Percentiles rank a stretch among this genome's conserved stretches.
These are phyloP conservation scores for Remorina albescens DNA, from an alignment of 2,797 vertebrate species.

Conservation along the genomic window DNA sequence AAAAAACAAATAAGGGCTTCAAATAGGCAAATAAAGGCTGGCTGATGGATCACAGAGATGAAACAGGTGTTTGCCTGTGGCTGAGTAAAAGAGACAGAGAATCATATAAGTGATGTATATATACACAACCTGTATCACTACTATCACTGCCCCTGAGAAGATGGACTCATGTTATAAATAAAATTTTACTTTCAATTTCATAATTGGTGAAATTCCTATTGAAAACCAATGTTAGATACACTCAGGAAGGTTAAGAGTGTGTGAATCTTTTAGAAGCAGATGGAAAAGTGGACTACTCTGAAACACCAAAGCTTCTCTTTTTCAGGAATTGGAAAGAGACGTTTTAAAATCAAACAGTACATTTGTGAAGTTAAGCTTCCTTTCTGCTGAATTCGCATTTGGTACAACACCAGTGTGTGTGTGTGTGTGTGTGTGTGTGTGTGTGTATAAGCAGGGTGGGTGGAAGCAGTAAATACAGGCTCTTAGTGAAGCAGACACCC, in stretches of 20 bases:
- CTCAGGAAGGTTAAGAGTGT: background rate
- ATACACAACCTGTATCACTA: slow-evolving; percentile 8
- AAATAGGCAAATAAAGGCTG: slow-evolving; percentile 63
- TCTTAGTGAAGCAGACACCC: slow-evolving; percentile 54
- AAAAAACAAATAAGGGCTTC: slow-evolving; percentile 62
- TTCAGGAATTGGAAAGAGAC: background rate
- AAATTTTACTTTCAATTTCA: background rate
- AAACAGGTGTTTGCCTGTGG: slow-evolving; percentile 64
- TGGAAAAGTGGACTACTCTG: slow-evolving; percentile 14
- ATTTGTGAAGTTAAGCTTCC: slow-evolving; percentile 44
- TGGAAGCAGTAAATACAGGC: slow-evolving; percentile 32
- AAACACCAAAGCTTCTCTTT: slow-evolving; percentile 11
- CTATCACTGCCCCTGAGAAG: background rate
- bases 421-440: slow-evolving; percentile 9
- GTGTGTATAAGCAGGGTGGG: background rate
- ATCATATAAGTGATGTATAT: no score
- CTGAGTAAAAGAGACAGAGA: no score
- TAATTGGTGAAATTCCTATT: background rate
- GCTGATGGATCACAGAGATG: slow-evolving; percentile 25
- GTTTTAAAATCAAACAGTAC: slow-evolving; percentile 40
- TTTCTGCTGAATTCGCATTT: slow-evolving; percentile 18
- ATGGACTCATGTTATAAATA: slow-evolving; percentile 2
- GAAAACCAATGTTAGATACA: slow-evolving; percentile 27
- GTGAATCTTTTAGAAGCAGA: background rate
- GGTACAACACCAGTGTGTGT: background rate